Evolutionary conservation across 64 coral and sea anemone genomes (phyloP).

Genomic region (Orbicella faveolata): DNA sequence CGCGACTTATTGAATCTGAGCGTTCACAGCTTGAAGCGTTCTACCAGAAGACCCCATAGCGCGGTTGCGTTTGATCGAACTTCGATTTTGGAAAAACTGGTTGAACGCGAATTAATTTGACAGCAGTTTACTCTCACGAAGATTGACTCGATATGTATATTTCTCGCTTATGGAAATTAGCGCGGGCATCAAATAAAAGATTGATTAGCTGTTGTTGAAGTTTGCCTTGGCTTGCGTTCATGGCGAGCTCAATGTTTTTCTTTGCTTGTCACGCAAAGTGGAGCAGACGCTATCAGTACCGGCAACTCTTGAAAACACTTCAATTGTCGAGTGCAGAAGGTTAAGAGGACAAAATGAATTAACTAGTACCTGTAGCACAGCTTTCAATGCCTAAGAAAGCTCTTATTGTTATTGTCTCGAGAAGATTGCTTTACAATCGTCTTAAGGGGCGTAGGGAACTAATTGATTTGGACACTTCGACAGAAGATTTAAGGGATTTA

Average conservation of each 20-base stretch:
- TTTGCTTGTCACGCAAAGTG: conserved; percentile 20
- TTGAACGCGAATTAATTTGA: neutral
- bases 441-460: conserved; percentile 13
- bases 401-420: conserved; percentile 39
- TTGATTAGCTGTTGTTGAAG: conserved; percentile 46
- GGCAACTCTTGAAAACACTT: neutral
- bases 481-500: conserved; percentile 23
- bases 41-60: neutral
- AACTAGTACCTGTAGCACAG: neutral
- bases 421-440: conserved; percentile 34
- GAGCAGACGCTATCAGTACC: neutral
- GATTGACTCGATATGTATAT: conserved; percentile 21
- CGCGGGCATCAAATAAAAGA: conserved; percentile 1
- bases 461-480: conserved; percentile 35
- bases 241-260: conserved; percentile 1
- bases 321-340: neutral
- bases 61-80: neutral
- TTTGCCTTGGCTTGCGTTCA: conserved; percentile 23
- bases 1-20: conserved; percentile 38
- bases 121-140: neutral
- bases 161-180: conserved; percentile 30
- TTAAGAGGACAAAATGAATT: neutral
- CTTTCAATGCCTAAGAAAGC: conserved; percentile 5
- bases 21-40: conserved; percentile 2
- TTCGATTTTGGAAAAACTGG: conserved; percentile 2